These are phyloP conservation scores for Tenualosa thibaudeaui DNA, from an alignment of 2,797 vertebrate genomes.

Conservation along the genomic window DNA sequence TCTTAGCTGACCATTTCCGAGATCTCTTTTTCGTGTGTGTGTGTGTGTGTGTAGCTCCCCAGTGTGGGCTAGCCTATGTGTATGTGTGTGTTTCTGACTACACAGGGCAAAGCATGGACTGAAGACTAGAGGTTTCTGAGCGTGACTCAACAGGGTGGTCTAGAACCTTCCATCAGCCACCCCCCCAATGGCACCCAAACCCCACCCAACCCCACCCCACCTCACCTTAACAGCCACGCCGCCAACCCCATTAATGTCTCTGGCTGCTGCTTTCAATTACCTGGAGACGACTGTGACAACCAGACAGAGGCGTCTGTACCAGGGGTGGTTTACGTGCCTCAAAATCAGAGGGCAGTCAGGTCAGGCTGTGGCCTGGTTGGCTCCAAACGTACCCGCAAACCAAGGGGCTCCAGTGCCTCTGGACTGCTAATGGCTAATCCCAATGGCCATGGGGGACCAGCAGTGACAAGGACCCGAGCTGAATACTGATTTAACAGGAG, in stretches of 20 bases:
- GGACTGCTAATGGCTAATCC: background rate
- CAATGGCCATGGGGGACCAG: background rate
- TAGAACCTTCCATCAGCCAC: background rate
- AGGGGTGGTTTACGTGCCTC: background rate
- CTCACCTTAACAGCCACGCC: background rate
- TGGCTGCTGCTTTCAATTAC: slow-evolving; percentile 11
- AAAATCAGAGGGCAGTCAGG: background rate
- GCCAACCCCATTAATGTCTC: background rate
- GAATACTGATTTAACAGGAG: background rate
- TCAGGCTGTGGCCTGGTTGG: background rate
- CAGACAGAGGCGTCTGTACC: background rate
- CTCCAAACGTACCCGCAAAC: background rate
- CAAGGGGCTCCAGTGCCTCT: background rate
- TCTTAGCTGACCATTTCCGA: slow-evolving; percentile 39
- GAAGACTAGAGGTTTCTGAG: background rate
- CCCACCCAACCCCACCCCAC: background rate
- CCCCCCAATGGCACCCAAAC: background rate
- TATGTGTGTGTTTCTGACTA: background rate
- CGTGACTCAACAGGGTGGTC: background rate
- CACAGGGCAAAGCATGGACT: background rate
- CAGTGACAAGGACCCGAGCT: background rate
- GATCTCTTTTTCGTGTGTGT: slow-evolving; percentile 34
- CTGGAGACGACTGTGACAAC: background rate
- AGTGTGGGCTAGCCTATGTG: background rate
- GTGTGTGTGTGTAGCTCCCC: slow-evolving; percentile 26